phyloP scores from a whole-genome alignment of 2,113 vertebrate genomes.

The Cygnus buccinator region DNA sequence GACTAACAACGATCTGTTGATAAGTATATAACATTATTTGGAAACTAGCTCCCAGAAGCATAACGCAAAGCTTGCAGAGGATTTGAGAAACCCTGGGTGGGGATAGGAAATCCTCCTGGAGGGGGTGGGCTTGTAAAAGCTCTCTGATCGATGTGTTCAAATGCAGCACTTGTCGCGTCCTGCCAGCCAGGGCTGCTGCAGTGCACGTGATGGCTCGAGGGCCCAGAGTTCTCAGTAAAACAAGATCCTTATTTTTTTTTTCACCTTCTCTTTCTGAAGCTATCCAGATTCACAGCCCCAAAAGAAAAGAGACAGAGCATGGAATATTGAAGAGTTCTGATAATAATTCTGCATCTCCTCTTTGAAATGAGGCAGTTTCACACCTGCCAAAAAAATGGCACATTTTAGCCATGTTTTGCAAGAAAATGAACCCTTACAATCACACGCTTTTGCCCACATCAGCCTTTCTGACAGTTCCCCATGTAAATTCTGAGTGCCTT shows the following conservation, averaged over 20 bases:
- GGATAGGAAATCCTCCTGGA: not conserved
- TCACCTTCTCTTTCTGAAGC: not conserved
- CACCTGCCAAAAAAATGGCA: not conserved
- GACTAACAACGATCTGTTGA: no score
- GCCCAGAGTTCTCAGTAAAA: not conserved
- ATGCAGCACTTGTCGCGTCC: not conserved
- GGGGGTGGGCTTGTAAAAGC: no score
- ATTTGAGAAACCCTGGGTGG: not conserved
- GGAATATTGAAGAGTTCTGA: not conserved
- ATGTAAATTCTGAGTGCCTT: not conserved
- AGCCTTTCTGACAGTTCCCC: not conserved
- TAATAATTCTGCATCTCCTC: not conserved
- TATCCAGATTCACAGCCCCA: not conserved
- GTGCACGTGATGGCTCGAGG: not conserved
- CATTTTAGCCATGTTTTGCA: not conserved
- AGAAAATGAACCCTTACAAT: not conserved
- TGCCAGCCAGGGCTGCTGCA: not conserved
- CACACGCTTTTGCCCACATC: fast-evolving
- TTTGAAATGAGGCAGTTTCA: not conserved
- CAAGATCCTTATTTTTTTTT: not conserved
- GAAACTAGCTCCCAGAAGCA: not conserved
- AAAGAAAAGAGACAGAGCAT: not conserved
- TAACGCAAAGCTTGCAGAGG: not conserved
- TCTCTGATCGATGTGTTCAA: no score
- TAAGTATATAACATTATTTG: not conserved